Percentiles rank a stretch among this genome's conserved stretches.
These are phyloP conservation scores for Porites lobata DNA, from an alignment of 92 coral and sea anemone genomes.

Conservation along the genomic window DNA sequence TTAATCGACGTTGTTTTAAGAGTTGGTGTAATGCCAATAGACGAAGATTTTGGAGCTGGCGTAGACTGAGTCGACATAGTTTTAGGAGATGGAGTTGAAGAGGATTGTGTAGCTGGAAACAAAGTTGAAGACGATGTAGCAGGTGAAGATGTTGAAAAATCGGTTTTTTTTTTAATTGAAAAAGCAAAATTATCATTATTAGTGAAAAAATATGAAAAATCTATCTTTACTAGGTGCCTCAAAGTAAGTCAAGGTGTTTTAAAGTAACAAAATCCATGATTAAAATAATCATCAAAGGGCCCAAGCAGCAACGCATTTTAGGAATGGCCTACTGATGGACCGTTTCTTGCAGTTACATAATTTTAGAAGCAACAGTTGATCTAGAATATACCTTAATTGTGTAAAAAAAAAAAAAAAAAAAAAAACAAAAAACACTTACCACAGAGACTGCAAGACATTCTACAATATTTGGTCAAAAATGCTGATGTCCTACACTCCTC, in stretches of 20 bases:
- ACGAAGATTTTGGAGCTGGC: not conserved
- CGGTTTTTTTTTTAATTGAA: too few species aligned
- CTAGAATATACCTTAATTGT: not conserved
- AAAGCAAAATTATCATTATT: too few species aligned
- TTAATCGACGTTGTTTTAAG: not conserved
- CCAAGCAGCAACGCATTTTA: too few species aligned
- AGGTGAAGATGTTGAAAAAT: too few species aligned
- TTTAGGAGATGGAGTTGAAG: not conserved
- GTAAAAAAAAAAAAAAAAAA: not conserved
- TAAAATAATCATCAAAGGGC: too few species aligned
- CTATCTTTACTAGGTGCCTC: too few species aligned
- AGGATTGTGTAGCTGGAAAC: not conserved
- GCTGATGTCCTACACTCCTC: constrained; percentile 40
- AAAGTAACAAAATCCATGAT: too few species aligned
- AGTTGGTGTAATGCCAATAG: not conserved
- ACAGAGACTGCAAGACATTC: constrained; percentile 60
- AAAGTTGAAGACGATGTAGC: not conserved
- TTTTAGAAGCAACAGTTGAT: too few species aligned
- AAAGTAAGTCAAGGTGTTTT: too few species aligned
- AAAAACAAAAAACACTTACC: constrained; percentile 31
- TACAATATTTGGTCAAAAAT: constrained; percentile 68
- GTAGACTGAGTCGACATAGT: not conserved
- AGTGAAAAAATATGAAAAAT: too few species aligned
- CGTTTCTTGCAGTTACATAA: too few species aligned
- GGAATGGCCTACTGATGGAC: too few species aligned